Conservation (phyloP, 2,888 invertebrate species). For the Crossocerus cetratus region DNA sequence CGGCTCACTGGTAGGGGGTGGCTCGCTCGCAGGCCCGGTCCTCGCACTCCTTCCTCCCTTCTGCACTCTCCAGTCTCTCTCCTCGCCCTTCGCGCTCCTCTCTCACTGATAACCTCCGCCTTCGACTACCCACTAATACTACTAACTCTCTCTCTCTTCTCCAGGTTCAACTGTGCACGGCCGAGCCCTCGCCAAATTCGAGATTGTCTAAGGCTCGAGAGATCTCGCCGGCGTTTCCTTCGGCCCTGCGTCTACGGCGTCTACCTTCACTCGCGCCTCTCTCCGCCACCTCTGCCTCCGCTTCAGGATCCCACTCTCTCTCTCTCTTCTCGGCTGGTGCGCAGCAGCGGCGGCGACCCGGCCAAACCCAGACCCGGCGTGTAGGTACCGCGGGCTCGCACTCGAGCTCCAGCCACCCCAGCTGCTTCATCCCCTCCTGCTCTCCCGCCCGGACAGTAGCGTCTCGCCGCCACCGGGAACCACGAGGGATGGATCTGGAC, state of each 20-base stretch:
- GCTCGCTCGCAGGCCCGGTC: conserved; percentile 48
- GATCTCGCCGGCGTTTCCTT: too few relatives aligned
- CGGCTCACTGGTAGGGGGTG: conserved; percentile 38
- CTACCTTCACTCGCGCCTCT: conserved; percentile 20
- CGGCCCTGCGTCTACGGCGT: neutral
- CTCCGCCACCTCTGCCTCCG: conserved; percentile 15
- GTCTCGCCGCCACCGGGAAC: conserved; percentile 24
- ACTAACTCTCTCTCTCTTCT: conserved; percentile 17
- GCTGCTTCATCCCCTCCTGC: conserved; percentile 57
- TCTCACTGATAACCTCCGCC: conserved; percentile 3
- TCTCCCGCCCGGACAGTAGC: conserved; percentile 46
- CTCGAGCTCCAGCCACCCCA: conserved; percentile 66
- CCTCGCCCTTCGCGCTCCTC: neutral
- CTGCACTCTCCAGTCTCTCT: conserved; percentile 19
- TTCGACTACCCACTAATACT: conserved; percentile 11
- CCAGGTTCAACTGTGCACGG: neutral
- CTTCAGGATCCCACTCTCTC: conserved; percentile 17
- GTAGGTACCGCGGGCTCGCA: conserved; percentile 63
- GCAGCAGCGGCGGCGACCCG: conserved; percentile 66
- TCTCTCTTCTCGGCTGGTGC: conserved; percentile 50
- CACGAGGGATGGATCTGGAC: neutral
- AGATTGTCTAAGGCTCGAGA: too few relatives aligned
- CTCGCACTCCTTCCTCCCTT: conserved; percentile 41
- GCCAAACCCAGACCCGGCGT: conserved; percentile 68
- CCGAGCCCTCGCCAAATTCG: too few relatives aligned